phyloP scores from a whole-genome alignment of 2,113 vertebrate species.

The Epinephelus lanceolatus region DNA sequence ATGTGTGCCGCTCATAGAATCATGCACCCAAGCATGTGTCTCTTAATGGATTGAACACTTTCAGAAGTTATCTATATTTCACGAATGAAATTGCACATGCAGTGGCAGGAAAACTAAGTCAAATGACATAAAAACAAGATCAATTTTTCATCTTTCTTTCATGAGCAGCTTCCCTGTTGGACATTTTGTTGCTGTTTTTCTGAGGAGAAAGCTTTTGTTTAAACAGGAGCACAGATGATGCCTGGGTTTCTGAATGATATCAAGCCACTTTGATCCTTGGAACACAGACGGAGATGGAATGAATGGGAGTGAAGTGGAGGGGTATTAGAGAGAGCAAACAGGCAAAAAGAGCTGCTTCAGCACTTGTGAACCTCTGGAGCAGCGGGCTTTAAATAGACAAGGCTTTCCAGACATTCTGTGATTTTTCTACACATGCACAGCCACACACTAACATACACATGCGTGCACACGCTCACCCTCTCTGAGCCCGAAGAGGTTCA shows the following conservation, averaged over 20 bases:
- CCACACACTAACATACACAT: slow-evolving; percentile 35
- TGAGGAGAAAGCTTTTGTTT: slow-evolving; percentile 65
- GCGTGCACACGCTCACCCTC: slow-evolving; percentile 42
- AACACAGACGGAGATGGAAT: slow-evolving; percentile 54
- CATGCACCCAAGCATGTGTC: slow-evolving; percentile 37
- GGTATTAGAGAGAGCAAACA: slow-evolving; percentile 36
- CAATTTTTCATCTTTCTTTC: slow-evolving; percentile 61
- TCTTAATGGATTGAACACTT: slow-evolving; percentile 66
- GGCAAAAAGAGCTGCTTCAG: slow-evolving; percentile 78
- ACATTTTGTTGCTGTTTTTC: slow-evolving; percentile 49
- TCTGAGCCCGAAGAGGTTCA: slow-evolving; percentile 46
- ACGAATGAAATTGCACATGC: slow-evolving; percentile 37
- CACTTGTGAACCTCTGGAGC: slow-evolving; percentile 66
- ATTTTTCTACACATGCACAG: slow-evolving; percentile 36
- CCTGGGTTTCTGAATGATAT: slow-evolving; percentile 68
- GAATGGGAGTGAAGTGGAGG: slow-evolving; percentile 51
- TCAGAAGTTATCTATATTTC: slow-evolving; percentile 65
- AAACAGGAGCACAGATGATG: slow-evolving; percentile 40
- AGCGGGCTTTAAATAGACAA: slow-evolving; percentile 72
- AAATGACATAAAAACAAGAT: slow-evolving; percentile 52
- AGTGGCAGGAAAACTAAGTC: slow-evolving; percentile 29
- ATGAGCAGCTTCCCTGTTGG: slow-evolving; percentile 30
- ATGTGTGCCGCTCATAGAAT: slow-evolving; percentile 18
- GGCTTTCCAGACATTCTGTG: slow-evolving; percentile 67
- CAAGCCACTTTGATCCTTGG: slow-evolving; percentile 57